Base-by-base conservation (phyloP, 2,888 invertebrate species). In the Melikaiella ostensackeni region DNA sequence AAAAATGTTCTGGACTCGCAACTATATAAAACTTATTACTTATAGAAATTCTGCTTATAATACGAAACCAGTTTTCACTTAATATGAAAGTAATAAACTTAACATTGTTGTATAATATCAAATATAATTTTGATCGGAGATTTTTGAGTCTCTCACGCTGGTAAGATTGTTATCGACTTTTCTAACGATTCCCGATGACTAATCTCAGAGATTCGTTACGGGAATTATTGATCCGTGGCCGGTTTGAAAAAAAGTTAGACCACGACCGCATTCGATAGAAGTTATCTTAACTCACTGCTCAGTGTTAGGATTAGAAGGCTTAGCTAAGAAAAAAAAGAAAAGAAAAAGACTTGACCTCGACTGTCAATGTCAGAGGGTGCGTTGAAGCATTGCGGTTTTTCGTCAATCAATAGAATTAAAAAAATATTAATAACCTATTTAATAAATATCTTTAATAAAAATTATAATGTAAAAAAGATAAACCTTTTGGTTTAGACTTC, bases 341-440 rank as follows among this genome's bases (percentile, higher is more conserved):
- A 16, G 16, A 16, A 5, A 70, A 70, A 70, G 50, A 19, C 19
- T 70, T 46, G 19, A 50, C 66, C 66, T 70, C 66, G 66, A 70
- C 21, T 42, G 16, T 46, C 66, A 70, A 70, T 70, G 42, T 27
- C 46, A 70, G 21, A 27, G 19, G 66, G 66, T 27, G 24, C 24
- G 2, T 59, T 59, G 59, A 16, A 24, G 59, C 24, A 59, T 27
- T 59, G 59, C 59, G 27, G 59, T 6, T 59, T 24, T 59, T 27
- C 13, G 5, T 27, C 27, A 59, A 59, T 27, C 27, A 27, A 59
- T 59, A 24, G 1, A 59, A 27, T 27, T 8, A 35, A 50, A 42
- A 46, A n/a, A 24, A 5, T 2, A 16, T 46, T 70, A n/a, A n/a
- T n/a, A 50, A 8, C n/a, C 8, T n/a, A n/a, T 50, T n/a, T n/a